Base-by-base conservation (phyloP, 2,797 vertebrate species). In the Sebastes diaconus region DNA sequence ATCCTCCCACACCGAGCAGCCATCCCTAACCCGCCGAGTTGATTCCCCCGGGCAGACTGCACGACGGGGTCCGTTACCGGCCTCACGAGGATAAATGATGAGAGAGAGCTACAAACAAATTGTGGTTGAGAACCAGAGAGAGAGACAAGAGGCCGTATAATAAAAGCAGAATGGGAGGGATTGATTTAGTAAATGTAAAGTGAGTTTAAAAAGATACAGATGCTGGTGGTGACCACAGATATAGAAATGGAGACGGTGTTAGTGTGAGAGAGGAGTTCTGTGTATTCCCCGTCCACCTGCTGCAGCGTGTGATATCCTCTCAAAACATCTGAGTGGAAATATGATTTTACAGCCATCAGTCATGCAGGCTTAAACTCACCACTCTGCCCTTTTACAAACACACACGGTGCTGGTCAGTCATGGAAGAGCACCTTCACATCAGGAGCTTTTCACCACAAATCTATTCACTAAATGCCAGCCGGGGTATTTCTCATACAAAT, bases 381-480 rank as follows among this genome's bases (percentile, higher is more conserved):
- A 13, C 63, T 68, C 64, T 85, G 85, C 81, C 84, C 81, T 87
- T 86, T 61, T 84, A 27, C 6, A 66, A 20, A 80, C 68, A 80
- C 68, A 69, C 55, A 68, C 1, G 2, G 60, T 9, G 36, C 64
- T 65, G 78, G 70, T 80, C 82, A 77, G 79, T 80, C 73, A 80
- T 79, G 82, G 87, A 87, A 77, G 76, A 85, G 73, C 76, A 84
- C 85, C 84, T 83, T 70, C 75, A 59, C 79, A 82, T 80, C 70
- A 78, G 81, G 85, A 87, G 86, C 80, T 39, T 84, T 80, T 88
- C 80, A 75, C 75, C 78, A 59, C n/a, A 25, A 77, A 84, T 88
- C 85, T 81, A 84, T 92, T 91, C 85, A 88, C 59, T 42, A 67
- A 82, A 86, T 77, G 87, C 89, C 88, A 89, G 66, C 42, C 3